phyloP scores from a whole-genome alignment of 2,797 vertebrate genomes.

The Anniella stebbinsi region DNA sequence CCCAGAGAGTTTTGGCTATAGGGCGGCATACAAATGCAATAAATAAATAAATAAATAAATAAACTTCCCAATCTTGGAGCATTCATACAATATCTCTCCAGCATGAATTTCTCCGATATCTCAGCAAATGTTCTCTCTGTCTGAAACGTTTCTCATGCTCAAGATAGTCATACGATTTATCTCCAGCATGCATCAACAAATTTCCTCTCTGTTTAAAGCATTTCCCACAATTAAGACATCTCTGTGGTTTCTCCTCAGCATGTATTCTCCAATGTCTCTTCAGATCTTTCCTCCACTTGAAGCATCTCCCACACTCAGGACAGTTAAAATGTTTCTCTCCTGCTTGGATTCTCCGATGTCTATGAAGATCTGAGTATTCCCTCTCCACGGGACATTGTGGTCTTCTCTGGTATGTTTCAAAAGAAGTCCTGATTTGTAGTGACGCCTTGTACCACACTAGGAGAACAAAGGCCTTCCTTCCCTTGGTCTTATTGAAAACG shows the following conservation, averaged over 20 bases:
- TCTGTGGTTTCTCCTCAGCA: conserved; percentile 51
- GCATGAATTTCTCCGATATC: no score
- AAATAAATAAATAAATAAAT: no score
- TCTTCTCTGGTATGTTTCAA: neutral
- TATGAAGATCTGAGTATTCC: neutral
- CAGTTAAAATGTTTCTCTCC: neutral
- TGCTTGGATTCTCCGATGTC: neutral
- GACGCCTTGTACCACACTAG: neutral
- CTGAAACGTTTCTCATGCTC: no score
- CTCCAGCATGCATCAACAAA: conserved; percentile 43
- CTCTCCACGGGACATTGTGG: neutral
- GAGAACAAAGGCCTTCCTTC: no score
- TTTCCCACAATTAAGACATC: conserved; percentile 52
- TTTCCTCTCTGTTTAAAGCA: conserved; percentile 44
- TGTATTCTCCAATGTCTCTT: conserved; percentile 48
- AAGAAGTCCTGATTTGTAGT: neutral
- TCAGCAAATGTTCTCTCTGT: no score
- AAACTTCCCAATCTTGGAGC: conserved; percentile 30
- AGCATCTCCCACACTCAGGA: conserved; percentile 17
- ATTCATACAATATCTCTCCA: conserved; percentile 41
- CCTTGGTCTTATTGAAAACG: neutral
- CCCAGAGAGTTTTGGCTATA: no score
- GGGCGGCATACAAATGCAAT: no score
- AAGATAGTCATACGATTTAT: no score
- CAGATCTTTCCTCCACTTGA: neutral